Evolutionary conservation across 1,140 invertebrate genomes (phyloP).

Genomic region (Leptoteleia sp.): DNA sequence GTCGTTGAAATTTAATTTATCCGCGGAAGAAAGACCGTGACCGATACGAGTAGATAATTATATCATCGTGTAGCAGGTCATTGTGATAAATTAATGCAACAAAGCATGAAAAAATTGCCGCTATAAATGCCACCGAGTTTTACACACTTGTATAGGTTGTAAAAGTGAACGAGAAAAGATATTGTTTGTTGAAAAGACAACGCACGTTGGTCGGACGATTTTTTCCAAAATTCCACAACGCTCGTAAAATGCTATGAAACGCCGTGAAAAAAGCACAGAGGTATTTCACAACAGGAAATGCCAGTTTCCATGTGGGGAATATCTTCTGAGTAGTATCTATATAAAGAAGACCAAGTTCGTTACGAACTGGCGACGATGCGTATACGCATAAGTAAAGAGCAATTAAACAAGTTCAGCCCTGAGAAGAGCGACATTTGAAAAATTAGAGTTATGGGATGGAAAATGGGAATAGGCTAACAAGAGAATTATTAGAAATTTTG

Average conservation of each 20-base stretch:
- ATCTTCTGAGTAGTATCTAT: conserved; percentile 25
- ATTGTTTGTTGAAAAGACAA: background rate
- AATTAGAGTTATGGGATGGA: too few species aligned
- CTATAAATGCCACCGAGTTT: background rate
- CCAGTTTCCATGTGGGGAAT: conserved; percentile 46
- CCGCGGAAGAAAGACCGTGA: conserved; percentile 9
- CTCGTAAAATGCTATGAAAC: conserved; percentile 8
- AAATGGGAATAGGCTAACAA: background rate
- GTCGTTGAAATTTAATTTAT: conserved; percentile 3
- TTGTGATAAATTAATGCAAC: conserved; percentile 8
- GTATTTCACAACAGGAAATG: conserved; percentile 51
- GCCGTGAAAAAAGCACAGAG: conserved; percentile 24
- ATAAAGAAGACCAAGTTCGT: conserved; percentile 29
- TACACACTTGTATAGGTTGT: background rate
- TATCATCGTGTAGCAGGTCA: conserved; percentile 21
- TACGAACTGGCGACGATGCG: conserved; percentile 10
- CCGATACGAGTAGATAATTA: conserved; percentile 24
- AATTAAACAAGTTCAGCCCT: conserved; percentile 16
- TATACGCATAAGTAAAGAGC: conserved; percentile 22
- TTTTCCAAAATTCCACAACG: too few species aligned
- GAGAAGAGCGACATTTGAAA: too few species aligned
- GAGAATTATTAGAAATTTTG: conserved; percentile 1
- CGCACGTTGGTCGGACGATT: background rate
- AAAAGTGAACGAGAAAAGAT: background rate
- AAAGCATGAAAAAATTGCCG: background rate